Evolutionary conservation across 2,113 vertebrate genomes (phyloP), one percentile per base, ranked within the genome.

Genomic region (Corythaixoides concolor): DNA sequence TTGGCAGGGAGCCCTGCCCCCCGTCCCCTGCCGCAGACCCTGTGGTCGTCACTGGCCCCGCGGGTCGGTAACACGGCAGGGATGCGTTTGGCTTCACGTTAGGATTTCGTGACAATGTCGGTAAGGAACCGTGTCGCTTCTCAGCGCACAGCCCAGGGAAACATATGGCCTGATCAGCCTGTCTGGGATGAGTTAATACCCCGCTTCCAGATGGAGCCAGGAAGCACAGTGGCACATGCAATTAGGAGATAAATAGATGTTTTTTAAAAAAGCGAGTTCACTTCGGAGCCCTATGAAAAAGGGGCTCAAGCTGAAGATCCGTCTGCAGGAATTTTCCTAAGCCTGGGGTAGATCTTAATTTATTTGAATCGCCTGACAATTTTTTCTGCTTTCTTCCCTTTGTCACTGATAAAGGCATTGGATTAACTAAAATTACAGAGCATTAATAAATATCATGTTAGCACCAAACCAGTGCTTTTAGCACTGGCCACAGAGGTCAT

Each of bases 381-480:
- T 92, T 76, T 50, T 90, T 89, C 92, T 89, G 93, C 92, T 90
- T 87, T 89, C 75, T 93, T 70, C 76, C 66, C 76, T 94, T 96
- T 94, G 64, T 74, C 69, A 77, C 87, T 76, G 93, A 78, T 87
- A 47, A 88, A 88, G 92, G 91, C 85, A 95, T 53, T 79, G 85
- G 83, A 88, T 96, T 94, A 97, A 96, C 74, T 88, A 90, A 91
- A 92, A 90, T 78, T 97, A 96, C 81, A 89, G 84, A 95, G 92
- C 89, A 68, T 88, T 96, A 97, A 97, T 97, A 98, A 97, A 97
- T 96, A 97, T 18, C 67, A 89, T 76, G 93, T 96, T 98, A 98
- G 98, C 98, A 98, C 98, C 98, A 98, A 95, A 97, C 96, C 97
- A 97, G 90, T n/a, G 85, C 55, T 91, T 77, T 96, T 78, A 83